Evolutionary conservation across 2,888 invertebrate species (phyloP).

Genomic region (Lottia scabra): DNA sequence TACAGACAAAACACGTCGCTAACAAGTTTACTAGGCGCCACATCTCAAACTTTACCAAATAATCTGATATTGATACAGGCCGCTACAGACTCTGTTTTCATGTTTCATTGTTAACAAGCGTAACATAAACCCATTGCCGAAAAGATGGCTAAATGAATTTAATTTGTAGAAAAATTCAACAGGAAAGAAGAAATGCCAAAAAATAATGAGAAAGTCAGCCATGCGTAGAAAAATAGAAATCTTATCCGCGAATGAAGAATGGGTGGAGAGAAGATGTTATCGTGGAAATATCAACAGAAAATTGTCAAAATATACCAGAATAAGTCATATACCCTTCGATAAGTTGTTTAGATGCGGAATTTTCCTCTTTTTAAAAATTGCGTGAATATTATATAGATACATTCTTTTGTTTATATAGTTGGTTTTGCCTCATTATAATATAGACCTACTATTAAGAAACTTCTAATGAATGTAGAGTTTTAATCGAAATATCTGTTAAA

Average conservation of each 20-base stretch:
- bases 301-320: no score
- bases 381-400: no score
- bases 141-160: slow-evolving; percentile 1
- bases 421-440: no score
- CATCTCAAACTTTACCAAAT: neutral
- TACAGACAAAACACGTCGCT: neutral
- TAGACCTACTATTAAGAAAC: no score
- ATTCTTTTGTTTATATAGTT: no score
- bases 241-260: neutral
- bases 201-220: slow-evolving; percentile 1
- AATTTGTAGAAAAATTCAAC: neutral
- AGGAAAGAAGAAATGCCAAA: neutral
- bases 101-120: slow-evolving; percentile 2
- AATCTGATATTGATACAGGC: neutral
- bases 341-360: no score
- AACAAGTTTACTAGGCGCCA: neutral
- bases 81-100: neutral
- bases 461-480: no score
- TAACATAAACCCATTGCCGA: slow-evolving; percentile 7
- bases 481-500: no score
- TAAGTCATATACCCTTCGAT: no score
- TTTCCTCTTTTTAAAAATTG: no score
- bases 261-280: neutral
- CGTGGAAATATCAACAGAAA: no score
- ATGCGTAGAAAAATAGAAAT: slow-evolving; percentile 7